Evolutionary conservation across 2,888 invertebrate genomes (phyloP).

Genomic region (Xestia xanthographa): DNA sequence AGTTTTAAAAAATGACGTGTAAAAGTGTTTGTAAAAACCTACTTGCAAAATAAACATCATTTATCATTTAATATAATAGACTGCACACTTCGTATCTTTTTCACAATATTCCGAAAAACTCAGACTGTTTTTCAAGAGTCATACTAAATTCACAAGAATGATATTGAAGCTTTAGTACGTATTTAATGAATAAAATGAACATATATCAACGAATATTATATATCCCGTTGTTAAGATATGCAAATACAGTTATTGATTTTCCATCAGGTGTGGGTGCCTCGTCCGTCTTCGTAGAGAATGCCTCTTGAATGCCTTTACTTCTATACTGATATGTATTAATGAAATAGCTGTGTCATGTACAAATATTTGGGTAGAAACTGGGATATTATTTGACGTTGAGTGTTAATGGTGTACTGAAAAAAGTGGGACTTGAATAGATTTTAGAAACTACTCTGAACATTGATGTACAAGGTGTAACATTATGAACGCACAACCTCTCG

Average conservation of each 20-base stretch:
- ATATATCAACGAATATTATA: conserved; percentile 57
- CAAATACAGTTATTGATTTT: conserved; percentile 76
- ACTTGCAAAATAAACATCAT: too few species aligned
- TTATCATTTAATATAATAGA: too few species aligned
- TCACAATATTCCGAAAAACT: background rate
- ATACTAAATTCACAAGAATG: background rate
- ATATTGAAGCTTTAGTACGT: conserved; percentile 14
- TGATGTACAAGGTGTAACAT: background rate
- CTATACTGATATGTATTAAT: conserved; percentile 53
- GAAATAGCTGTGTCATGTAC: conserved; percentile 49
- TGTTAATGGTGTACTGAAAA: background rate
- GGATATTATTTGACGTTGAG: conserved; percentile 9
- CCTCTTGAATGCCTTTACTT: conserved; percentile 63
- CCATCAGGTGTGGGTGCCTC: conserved; percentile 69
- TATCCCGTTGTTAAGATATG: conserved; percentile 68
- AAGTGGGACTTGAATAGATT: background rate
- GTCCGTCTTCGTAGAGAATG: conserved; percentile 52
- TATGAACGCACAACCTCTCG: background rate
- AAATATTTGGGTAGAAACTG: conserved; percentile 28
- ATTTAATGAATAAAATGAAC: conserved; percentile 64
- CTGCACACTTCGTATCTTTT: too few species aligned
- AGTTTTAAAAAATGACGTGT: too few species aligned
- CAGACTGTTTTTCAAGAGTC: background rate
- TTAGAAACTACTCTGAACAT: background rate
- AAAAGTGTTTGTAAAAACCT: too few species aligned